A percentile compares a stretch with the other conserved stretches of the same genome.
Evolutionary conservation across 2,113 vertebrate genomes (phyloP).

Genomic region (Pipa parva): DNA sequence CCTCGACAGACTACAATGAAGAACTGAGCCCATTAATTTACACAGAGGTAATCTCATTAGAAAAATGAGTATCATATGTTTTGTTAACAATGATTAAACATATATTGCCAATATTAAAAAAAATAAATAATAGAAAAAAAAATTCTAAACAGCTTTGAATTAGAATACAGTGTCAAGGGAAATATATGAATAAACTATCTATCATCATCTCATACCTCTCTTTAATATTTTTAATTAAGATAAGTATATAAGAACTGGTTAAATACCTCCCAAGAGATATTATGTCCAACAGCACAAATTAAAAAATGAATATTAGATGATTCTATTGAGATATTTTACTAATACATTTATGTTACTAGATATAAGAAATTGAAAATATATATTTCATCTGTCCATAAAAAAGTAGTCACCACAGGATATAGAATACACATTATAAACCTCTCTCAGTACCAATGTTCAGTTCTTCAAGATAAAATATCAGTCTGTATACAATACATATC

Average conservation of each 20-base stretch:
- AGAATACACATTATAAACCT: conserved; percentile 54
- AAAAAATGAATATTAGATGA: conserved; percentile 69
- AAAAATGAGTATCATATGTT: background rate
- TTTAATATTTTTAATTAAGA: conserved; percentile 68
- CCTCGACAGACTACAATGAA: no score
- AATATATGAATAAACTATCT: conserved; percentile 61
- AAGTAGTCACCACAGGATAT: conserved; percentile 49
- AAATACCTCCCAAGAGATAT: conserved; percentile 58
- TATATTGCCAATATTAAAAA: conserved; percentile 51
- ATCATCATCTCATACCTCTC: conserved; percentile 62
- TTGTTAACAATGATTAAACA: conserved; percentile 35
- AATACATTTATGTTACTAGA: conserved; percentile 58
- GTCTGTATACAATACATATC: no score
- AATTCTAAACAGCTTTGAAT: conserved; percentile 52
- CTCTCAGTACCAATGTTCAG: no score
- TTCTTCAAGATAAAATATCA: no score
- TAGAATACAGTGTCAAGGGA: conserved; percentile 50
- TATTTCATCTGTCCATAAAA: conserved; percentile 55
- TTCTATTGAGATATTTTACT: conserved; percentile 62
- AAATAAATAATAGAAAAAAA: conserved; percentile 26
- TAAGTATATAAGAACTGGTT: conserved; percentile 53
- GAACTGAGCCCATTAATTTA: no score
- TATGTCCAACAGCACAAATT: conserved; percentile 65
- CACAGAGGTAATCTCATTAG: no score
- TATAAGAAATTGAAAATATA: conserved; percentile 53